Evolutionary conservation across 2,113 vertebrate species (phyloP).

Genomic region (Phoxinus phoxinus): DNA sequence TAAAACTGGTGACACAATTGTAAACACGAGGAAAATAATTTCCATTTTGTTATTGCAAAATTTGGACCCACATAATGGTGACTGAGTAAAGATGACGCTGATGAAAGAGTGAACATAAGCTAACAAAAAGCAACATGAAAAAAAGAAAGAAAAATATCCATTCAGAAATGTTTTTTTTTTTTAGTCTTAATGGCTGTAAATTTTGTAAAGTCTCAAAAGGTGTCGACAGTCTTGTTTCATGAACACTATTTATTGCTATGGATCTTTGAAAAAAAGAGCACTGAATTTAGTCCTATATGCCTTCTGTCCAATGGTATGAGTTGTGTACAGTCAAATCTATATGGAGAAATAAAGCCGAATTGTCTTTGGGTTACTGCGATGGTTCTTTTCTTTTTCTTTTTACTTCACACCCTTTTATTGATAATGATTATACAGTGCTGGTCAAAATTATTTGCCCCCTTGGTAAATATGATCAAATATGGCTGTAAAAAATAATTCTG

Average conservation of each 20-base stretch:
- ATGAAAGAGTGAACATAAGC: conserved; percentile 6
- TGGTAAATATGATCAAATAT: too few relatives aligned
- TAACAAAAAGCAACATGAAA: conserved; percentile 23
- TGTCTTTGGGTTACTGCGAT: conserved; percentile 80
- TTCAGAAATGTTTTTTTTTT: conserved; percentile 45
- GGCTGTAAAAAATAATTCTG: too few relatives aligned
- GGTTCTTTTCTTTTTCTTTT: conserved; percentile 51
- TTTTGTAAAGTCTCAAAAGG: conserved; percentile 94
- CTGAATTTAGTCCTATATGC: conserved; percentile 87
- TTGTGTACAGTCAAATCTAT: conserved; percentile 85
- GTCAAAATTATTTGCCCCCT: too few relatives aligned
- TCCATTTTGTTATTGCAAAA: background rate
- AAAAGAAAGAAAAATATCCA: background rate
- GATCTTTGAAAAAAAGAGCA: conserved; percentile 84
- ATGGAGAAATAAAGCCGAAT: conserved; percentile 88
- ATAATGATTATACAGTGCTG: too few relatives aligned
- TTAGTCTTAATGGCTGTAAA: conserved; percentile 86
- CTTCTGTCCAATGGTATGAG: conserved; percentile 90
- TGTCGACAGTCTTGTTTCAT: conserved; percentile 84
- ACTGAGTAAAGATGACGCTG: background rate
- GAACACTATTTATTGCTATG: conserved; percentile 89
- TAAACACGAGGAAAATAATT: background rate
- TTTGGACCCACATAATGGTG: background rate
- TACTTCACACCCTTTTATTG: background rate
- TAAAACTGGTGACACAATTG: conserved; percentile 7